Conservation (phyloP, 1,140 invertebrate genomes). For the Caenorhabditis latens region DNA sequence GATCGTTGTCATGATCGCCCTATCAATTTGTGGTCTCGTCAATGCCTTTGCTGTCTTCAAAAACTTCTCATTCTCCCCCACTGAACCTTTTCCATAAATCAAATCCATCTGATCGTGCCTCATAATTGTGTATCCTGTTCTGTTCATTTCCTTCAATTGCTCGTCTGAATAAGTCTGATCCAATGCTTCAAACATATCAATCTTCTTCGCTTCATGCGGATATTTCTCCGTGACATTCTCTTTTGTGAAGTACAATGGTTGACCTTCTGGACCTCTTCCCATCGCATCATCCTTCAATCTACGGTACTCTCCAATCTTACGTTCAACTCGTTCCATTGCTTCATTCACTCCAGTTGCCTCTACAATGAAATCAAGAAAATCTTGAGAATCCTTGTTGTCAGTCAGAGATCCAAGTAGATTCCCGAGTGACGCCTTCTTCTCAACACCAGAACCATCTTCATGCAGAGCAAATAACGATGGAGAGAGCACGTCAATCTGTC, state of each 20-base stretch:
- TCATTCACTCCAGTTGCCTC: slow-evolving; percentile 69
- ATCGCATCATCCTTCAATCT: slow-evolving; percentile 62
- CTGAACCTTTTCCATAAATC: slow-evolving; percentile 57
- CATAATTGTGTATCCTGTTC: slow-evolving; percentile 57
- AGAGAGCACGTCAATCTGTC: slow-evolving; percentile 58
- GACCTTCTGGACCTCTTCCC: slow-evolving; percentile 69
- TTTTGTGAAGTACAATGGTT: slow-evolving; percentile 73
- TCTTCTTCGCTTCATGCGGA: slow-evolving; percentile 63
- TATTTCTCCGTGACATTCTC: slow-evolving; percentile 63
- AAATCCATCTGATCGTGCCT: slow-evolving; percentile 60
- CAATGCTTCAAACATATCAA: slow-evolving; percentile 51
- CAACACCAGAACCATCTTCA: slow-evolving; percentile 58
- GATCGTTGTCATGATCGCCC: slow-evolving; percentile 35
- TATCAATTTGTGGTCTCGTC: slow-evolving; percentile 32
- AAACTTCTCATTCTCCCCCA: slow-evolving; percentile 23
- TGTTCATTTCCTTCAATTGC: slow-evolving; percentile 53
- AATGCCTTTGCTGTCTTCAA: not conserved
- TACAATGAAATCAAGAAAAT: slow-evolving; percentile 72
- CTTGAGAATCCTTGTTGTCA: slow-evolving; percentile 69
- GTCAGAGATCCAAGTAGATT: slow-evolving; percentile 65
- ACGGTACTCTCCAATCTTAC: slow-evolving; percentile 40
- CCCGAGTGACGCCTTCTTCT: slow-evolving; percentile 69
- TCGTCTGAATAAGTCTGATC: slow-evolving; percentile 55
- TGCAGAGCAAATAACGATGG: slow-evolving; percentile 63
- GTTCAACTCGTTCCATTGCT: slow-evolving; percentile 58